Evolutionary conservation across 1,140 invertebrate genomes (phyloP).

Genomic region (Adoxophyes honmai): DNA sequence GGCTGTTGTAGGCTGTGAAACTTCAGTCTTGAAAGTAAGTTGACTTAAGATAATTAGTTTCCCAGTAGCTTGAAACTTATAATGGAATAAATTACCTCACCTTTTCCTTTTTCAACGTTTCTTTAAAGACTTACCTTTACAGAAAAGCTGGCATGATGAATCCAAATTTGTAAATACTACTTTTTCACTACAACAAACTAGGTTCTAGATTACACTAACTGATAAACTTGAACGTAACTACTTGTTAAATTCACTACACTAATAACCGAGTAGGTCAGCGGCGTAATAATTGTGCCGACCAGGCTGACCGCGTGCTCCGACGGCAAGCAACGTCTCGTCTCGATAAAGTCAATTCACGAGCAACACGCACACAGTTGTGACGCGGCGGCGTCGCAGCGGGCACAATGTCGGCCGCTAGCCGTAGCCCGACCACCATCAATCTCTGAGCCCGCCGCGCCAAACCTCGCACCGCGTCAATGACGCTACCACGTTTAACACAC

Average conservation of each 20-base stretch:
- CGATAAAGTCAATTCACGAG: slow-evolving; percentile 44
- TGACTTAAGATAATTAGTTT: neutral
- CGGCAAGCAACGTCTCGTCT: slow-evolving; percentile 23
- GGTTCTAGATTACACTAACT: too few relatives aligned
- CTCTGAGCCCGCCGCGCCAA: slow-evolving; percentile 45
- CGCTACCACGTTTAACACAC: slow-evolving; percentile 43
- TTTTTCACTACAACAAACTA: too few relatives aligned
- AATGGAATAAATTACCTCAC: slow-evolving; percentile 8
- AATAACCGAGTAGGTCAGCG: slow-evolving; percentile 23
- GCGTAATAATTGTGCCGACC: slow-evolving; percentile 3
- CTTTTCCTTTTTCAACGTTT: neutral
- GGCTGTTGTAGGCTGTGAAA: slow-evolving; percentile 2
- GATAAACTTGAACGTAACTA: neutral
- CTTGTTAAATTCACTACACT: slow-evolving; percentile 19
- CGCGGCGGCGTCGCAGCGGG: slow-evolving; percentile 54
- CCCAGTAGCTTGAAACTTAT: neutral
- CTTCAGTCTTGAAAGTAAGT: neutral
- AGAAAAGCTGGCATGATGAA: neutral
- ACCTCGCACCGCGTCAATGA: slow-evolving; percentile 43
- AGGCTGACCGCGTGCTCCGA: slow-evolving; percentile 21
- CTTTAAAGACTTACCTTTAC: neutral
- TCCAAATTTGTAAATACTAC: neutral
- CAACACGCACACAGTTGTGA: slow-evolving; percentile 40
- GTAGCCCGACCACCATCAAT: slow-evolving; percentile 32
- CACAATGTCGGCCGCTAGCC: slow-evolving; percentile 47